A percentile compares a stretch with the other conserved stretches of the same genome.
phyloP scores from a whole-genome alignment of 2,113 vertebrate genomes.

The Tonatia bakeri region DNA sequence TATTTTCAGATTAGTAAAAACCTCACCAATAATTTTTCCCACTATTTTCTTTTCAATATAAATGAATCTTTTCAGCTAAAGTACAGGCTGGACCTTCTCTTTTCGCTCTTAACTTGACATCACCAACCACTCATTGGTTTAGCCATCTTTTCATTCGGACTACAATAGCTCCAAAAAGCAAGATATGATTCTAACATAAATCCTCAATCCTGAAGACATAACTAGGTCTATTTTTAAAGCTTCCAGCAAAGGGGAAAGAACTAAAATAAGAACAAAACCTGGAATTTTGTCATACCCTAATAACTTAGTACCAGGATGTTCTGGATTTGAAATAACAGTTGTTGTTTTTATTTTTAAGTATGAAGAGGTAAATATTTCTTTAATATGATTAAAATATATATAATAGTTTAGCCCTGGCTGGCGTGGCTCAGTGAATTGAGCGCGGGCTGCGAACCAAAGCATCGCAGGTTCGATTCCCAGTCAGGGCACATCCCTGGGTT shows the following conservation, averaged over 20 bases:
- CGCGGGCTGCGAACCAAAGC: no score
- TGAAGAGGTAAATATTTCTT: background rate
- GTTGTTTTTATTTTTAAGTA: background rate
- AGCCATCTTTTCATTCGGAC: background rate
- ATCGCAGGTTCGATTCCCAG: no score
- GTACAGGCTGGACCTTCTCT: background rate
- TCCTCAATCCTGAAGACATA: background rate
- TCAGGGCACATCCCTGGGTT: no score
- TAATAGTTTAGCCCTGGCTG: no score
- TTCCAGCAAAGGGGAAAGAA: background rate
- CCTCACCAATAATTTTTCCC: background rate
- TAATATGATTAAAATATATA: background rate
- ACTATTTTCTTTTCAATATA: background rate
- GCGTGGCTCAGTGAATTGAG: no score
- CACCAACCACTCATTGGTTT: background rate
- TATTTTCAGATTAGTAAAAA: background rate
- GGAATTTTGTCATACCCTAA: background rate
- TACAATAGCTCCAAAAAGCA: background rate
- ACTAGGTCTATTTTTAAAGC: background rate
- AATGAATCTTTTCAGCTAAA: background rate
- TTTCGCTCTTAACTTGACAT: background rate
- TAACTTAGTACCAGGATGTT: background rate
- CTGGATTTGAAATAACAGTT: background rate
- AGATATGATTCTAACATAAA: background rate
- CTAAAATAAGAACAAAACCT: background rate